Evolutionary conservation across 2,797 vertebrate species (phyloP), one percentile per base, ranked within the genome.

Genomic region (Hippopotamyrus pictus): DNA sequence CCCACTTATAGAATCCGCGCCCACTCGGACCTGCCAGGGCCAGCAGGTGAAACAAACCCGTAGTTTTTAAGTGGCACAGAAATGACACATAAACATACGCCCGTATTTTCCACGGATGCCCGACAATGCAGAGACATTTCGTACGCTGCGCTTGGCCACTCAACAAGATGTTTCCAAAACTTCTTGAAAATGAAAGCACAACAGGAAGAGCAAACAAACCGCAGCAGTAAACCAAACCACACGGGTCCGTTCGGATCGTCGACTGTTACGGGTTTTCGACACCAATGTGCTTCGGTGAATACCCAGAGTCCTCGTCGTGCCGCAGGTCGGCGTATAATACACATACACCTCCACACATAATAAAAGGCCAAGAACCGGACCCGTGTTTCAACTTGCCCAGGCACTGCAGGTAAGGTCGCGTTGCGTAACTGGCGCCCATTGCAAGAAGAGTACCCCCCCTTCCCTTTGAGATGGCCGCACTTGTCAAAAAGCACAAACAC

Each of bases 371-470:
- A 19, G 9, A 50, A 50, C 46, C 41, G 19, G 46, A 84, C 46
- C 93, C 95, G 88, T 90, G 95, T 92, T 92, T 93, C 92, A 94
- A 92, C 95, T 91, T 92, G 95, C 93, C 89, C 90, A 90, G 92
- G 90, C 90, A 90, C 90, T 94, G 94, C 95, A 95, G 95, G 95
- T 96, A 93, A 86, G 57, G 90, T 91, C 91, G 90, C 90, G 93
- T 94, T 95, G 94, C 92, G 19, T 94, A 94, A 95, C 92, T 91
- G 90, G 89, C 89, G 89, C 91, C 89, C 29, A 51, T 54, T 54
- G 84, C 54, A 19, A 37, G 5, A 79, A n/a, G 5, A 54, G 57
- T 37, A 11, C 79, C 48, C 54, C 29, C 5, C 6, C 25, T 2
- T 41, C 22, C 17, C 62, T 69, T 73, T 37, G 69, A 14, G 53